Conservation (phyloP, 2,888 invertebrate species). For the Lysandra bellargus region DNA sequence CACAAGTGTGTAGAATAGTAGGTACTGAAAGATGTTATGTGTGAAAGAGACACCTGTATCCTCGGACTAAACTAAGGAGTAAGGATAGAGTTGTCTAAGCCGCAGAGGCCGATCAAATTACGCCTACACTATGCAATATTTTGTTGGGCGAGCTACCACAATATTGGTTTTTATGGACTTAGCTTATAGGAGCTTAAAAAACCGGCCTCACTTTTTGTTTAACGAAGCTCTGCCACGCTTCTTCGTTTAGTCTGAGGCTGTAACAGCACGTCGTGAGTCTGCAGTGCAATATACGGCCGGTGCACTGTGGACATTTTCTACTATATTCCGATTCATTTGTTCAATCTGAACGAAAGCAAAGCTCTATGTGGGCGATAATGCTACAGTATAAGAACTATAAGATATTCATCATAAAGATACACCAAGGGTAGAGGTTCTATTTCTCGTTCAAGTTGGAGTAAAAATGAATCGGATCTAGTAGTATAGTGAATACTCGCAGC, state of each 20-base stretch:
- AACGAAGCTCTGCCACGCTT: background rate
- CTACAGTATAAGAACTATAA: too few relatives aligned
- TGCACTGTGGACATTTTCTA: background rate
- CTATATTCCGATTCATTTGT: background rate
- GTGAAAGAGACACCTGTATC: background rate
- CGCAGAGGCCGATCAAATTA: too few relatives aligned
- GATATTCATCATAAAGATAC: too few relatives aligned
- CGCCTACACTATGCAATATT: background rate
- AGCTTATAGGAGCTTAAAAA: too few relatives aligned
- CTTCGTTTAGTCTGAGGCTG: background rate
- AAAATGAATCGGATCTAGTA: background rate
- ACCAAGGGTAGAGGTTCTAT: background rate
- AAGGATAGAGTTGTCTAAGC: too few relatives aligned
- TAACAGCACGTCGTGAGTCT: background rate
- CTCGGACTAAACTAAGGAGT: background rate
- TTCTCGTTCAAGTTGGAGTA: background rate
- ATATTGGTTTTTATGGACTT: too few relatives aligned
- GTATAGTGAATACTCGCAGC: background rate
- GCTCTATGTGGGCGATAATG: too few relatives aligned
- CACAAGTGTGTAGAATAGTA: background rate
- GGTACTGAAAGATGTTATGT: background rate
- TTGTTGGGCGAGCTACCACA: background rate
- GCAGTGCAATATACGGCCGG: slow-evolving; percentile 16
- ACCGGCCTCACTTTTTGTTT: background rate
- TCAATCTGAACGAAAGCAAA: too few relatives aligned